Conservation (phyloP, 2,888 invertebrate genomes). For the Eremobia ochroleuca region DNA sequence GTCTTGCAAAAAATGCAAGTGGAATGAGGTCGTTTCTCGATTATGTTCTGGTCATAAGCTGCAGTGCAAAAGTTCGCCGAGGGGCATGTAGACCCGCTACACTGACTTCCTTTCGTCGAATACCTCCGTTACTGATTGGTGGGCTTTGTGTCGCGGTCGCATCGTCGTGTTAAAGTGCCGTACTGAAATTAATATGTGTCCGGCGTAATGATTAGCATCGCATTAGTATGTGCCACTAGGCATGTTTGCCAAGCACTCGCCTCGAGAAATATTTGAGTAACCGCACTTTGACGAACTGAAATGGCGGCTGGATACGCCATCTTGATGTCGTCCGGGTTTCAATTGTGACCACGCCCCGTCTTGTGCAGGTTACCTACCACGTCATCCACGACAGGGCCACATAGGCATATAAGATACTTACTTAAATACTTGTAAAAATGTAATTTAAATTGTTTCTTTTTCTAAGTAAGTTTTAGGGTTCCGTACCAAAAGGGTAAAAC, state of each 20-base stretch:
- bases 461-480: too few species aligned
- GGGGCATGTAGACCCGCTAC: constrained; percentile 65
- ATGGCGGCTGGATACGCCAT: constrained; percentile 69
- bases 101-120: constrained; percentile 77
- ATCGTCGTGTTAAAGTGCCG: constrained; percentile 81
- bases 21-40: constrained; percentile 18
- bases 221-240: constrained; percentile 86
- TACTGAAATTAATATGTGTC: constrained; percentile 88
- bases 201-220: constrained; percentile 87
- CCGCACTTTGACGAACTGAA: constrained; percentile 77
- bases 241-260: constrained; percentile 83
- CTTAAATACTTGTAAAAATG: neutral
- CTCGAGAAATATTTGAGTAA: constrained; percentile 84
- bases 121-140: constrained; percentile 81
- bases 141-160: constrained; percentile 75
- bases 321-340: constrained; percentile 65
- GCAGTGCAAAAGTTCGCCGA: constrained; percentile 62
- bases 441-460: neutral
- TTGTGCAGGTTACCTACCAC: constrained; percentile 42
- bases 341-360: constrained; percentile 60
- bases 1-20: constrained; percentile 32
- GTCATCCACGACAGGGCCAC: constrained; percentile 26
- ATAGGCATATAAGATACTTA: neutral
- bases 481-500: too few species aligned
- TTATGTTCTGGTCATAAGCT: constrained; percentile 41